phyloP scores from a whole-genome alignment of 64 coral and sea anemone genomes.

The Actinia tenebrosa region DNA sequence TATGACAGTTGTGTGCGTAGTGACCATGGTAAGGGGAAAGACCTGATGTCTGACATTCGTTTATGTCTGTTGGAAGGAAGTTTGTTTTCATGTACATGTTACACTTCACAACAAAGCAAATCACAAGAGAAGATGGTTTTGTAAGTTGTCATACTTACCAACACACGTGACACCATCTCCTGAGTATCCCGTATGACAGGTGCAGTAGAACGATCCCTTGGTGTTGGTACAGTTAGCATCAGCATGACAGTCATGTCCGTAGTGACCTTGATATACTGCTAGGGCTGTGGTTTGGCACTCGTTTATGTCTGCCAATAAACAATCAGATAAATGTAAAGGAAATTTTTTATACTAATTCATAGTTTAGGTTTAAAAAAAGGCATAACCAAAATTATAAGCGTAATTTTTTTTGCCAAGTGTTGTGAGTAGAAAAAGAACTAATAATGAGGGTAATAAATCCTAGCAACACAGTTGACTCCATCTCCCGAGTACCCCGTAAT shows the following conservation, averaged over 20 bases:
- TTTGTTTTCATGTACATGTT: not conserved
- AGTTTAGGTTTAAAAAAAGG: too few relatives aligned
- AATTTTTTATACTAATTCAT: too few relatives aligned
- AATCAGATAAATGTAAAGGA: too few relatives aligned
- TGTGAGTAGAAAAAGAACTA: not conserved
- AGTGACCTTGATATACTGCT: slow-evolving; percentile 7
- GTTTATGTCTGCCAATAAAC: slow-evolving; percentile 31
- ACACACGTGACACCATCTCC: slow-evolving; percentile 46
- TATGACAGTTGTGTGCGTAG: slow-evolving; percentile 34
- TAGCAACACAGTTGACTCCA: slow-evolving; percentile 45
- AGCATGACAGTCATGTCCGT: slow-evolving; percentile 28
- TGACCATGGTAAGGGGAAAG: not conserved
- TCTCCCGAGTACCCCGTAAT: too few relatives aligned
- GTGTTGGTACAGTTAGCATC: slow-evolving; percentile 57
- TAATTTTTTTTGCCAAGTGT: not conserved
- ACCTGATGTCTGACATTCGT: not conserved
- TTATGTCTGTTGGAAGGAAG: not conserved
- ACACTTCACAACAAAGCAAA: too few relatives aligned
- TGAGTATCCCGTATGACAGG: slow-evolving; percentile 51
- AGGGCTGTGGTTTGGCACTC: slow-evolving; percentile 37
- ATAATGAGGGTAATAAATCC: too few relatives aligned
- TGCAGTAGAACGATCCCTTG: slow-evolving; percentile 48
- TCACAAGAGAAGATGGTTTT: not conserved
- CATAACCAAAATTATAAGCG: too few relatives aligned
- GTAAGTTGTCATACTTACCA: not conserved